A percentile compares a stretch with the other conserved stretches of the same genome.
phyloP scores from a whole-genome alignment of 2,113 vertebrate species.

The Coptodon rendalli region DNA sequence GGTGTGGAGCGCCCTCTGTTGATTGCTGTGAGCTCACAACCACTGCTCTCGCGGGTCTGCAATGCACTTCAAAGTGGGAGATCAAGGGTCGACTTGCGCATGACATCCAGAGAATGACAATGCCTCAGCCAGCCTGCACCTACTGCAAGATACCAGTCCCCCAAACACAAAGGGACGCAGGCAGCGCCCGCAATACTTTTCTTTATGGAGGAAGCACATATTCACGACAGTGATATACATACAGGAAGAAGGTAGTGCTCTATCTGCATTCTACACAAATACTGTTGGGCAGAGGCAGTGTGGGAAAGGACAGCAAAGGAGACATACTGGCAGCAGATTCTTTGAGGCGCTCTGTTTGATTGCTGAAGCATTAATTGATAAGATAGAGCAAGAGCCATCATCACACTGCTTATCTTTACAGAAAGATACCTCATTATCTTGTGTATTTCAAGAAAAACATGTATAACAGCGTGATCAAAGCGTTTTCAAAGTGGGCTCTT shows the following conservation, averaged over 20 bases:
- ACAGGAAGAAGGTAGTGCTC: slow-evolving; percentile 60
- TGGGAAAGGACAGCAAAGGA: slow-evolving; percentile 31
- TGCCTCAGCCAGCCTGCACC: slow-evolving; percentile 55
- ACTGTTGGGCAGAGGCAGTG: slow-evolving; percentile 4
- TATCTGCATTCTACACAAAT: slow-evolving; percentile 57
- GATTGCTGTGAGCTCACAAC: background rate
- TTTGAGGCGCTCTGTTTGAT: slow-evolving; percentile 42
- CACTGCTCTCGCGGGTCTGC: background rate
- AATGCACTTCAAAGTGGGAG: slow-evolving; percentile 74
- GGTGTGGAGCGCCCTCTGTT: slow-evolving; percentile 68
- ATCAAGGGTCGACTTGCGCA: slow-evolving; percentile 72
- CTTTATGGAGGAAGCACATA: slow-evolving; percentile 47
- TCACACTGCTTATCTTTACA: slow-evolving; percentile 56
- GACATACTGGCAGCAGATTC: slow-evolving; percentile 48
- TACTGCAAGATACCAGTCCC: slow-evolving; percentile 46
- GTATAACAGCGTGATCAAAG: slow-evolving; percentile 62
- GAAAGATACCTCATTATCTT: slow-evolving; percentile 51
- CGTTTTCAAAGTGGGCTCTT: slow-evolving; percentile 22
- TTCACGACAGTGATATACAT: slow-evolving; percentile 45
- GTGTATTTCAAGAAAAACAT: slow-evolving; percentile 28
- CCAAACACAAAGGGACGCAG: slow-evolving; percentile 57
- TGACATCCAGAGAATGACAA: slow-evolving; percentile 75
- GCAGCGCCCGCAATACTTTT: slow-evolving; percentile 46
- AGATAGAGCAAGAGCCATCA: slow-evolving; percentile 35
- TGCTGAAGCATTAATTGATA: slow-evolving; percentile 67